phyloP scores from a whole-genome alignment of 2,797 vertebrate species.

The Atherinosoma microstoma region DNA sequence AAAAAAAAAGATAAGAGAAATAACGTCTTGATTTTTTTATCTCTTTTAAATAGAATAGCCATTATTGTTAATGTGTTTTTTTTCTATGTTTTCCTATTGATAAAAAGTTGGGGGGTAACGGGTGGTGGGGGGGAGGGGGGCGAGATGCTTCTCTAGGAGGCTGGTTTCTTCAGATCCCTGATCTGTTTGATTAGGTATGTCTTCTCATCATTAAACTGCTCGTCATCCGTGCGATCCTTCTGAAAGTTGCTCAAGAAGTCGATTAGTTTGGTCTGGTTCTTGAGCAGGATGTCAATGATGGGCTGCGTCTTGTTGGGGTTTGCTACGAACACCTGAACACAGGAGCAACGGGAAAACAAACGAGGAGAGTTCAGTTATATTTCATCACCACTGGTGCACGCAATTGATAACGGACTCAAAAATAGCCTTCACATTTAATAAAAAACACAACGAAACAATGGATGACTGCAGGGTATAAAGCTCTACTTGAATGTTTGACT shows the following conservation, averaged over 20 bases:
- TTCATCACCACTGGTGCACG: no score
- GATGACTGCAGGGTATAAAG: no score
- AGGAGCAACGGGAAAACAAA: not conserved
- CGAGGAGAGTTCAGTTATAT: rapidly evolving
- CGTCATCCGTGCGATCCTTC: conserved; percentile 93
- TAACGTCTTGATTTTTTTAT: conserved; percentile 65
- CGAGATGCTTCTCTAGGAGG: conserved; percentile 78
- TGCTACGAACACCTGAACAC: conserved; percentile 92
- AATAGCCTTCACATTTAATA: no score
- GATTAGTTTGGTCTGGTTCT: conserved; percentile 97
- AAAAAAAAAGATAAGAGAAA: conserved; percentile 59
- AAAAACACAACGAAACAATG: no score
- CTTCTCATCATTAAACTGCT: conserved; percentile 97
- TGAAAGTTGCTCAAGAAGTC: conserved; percentile 98
- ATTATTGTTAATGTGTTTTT: conserved; percentile 72
- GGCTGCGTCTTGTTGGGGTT: conserved; percentile 97
- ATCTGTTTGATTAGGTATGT: conserved; percentile 98
- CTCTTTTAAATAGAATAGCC: conserved; percentile 74
- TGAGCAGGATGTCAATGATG: conserved; percentile 94
- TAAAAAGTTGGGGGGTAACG: conserved; percentile 73
- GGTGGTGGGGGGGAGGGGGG: no score
- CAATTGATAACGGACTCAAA: no score
- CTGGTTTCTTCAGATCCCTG: conserved; percentile 93
- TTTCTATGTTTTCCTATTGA: conserved; percentile 66
- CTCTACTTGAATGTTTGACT: no score